Evolutionary conservation across 2,888 invertebrate genomes (phyloP).

Genomic region (Clepsis dumicolana): DNA sequence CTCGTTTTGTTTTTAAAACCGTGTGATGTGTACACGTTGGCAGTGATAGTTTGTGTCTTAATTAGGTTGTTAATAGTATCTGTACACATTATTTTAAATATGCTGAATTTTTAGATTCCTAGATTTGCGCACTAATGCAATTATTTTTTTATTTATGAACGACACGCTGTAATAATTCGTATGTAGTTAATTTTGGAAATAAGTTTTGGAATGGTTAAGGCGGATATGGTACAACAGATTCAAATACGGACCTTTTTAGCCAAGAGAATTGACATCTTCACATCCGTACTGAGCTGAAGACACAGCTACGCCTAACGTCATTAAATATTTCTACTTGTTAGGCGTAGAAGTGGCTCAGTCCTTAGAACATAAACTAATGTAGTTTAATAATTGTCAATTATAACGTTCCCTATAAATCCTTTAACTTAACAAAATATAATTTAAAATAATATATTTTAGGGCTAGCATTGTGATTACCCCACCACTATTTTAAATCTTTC

Average conservation of each 20-base stretch:
- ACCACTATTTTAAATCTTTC: conserved; percentile 24
- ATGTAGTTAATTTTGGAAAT: conserved; percentile 30
- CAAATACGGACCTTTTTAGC: conserved; percentile 31
- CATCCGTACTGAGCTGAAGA: conserved; percentile 15
- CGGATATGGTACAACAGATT: conserved; percentile 71
- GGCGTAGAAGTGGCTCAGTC: neutral
- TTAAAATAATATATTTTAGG: neutral
- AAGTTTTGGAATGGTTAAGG: conserved; percentile 57
- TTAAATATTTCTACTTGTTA: neutral
- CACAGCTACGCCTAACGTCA: neutral
- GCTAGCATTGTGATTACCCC: conserved; percentile 2
- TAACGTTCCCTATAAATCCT: neutral
- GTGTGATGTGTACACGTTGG: conserved; percentile 74
- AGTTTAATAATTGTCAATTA: neutral
- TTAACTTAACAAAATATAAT: conserved; percentile 1
- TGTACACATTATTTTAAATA: conserved; percentile 68
- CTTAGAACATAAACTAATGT: conserved; percentile 1
- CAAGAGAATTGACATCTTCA: conserved; percentile 39
- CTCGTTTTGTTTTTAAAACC: conserved; percentile 70
- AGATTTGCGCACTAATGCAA: conserved; percentile 45
- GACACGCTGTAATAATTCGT: conserved; percentile 37
- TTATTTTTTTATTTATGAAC: conserved; percentile 44
- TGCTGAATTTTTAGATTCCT: conserved; percentile 56
- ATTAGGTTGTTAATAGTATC: conserved; percentile 71
- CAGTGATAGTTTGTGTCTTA: conserved; percentile 76